Evolutionary conservation across 2,797 vertebrate genomes (phyloP), one percentile per base, ranked within the genome.

Genomic region (Sylvilagus floridanus): DNA sequence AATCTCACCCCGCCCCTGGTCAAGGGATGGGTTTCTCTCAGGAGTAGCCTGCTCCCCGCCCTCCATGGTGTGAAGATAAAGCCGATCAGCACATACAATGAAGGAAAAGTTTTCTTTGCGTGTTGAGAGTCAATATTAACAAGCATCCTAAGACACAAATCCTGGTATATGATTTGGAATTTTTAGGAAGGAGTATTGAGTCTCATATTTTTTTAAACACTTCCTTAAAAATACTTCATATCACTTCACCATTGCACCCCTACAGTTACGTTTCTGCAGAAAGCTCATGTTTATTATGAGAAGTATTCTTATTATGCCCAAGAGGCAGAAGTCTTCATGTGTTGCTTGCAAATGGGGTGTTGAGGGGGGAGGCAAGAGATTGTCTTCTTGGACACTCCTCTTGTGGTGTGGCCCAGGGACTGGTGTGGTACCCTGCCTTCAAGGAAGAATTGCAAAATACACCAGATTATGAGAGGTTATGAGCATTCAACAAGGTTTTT

Each of bases 231-330:
- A 79, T 84, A 42, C n/a, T 77, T 86, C 68, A 52, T 78, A 57
- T 54, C 11, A 68, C 22, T 93, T 68, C 47, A 21, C 10, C 24
- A 32, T 24, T 60, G 62, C 9, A 35, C 5, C 62, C 14, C 76
- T 87, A 42, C 0, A 50, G 52, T 71, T 30, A 28, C 24, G 63
- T 86, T 90, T 78, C 79, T 73, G 2, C n/a, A n/a, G 71, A 87
- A 73, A 73, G 7, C 8, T 90, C 57, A 63, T 24, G 17, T 69
- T 91, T 95, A n/a, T 68, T 83, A 32, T 54, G 82, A 69, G 57
- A 92, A 86, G 10, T 68, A 62, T 37, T 72, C 82, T 95, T 82
- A 63, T 81, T 84, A 30, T 73, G 65, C 9, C 7, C 63, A 77
- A 22, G 54, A 86, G 28, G 11, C 47, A 63, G 77, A 65, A 57